phyloP scores from a whole-genome alignment of 2,797 vertebrate genomes.

The Limosa lapponica region DNA sequence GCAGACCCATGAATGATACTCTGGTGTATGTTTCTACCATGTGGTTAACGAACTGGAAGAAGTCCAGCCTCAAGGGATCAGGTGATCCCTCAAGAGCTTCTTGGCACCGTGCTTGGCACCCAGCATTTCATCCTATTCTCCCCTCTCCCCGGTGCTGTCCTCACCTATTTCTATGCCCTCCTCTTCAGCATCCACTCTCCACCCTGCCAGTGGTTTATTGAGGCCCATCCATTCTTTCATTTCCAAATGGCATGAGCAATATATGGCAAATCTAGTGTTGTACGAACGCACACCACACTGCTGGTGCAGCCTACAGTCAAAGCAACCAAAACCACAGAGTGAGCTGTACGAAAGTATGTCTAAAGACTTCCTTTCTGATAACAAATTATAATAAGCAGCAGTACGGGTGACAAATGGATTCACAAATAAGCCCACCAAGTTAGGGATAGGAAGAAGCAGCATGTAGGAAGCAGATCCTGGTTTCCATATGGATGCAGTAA shows the following conservation, averaged over 20 bases:
- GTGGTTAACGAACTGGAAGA: background rate
- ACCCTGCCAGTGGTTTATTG: background rate
- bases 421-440: background rate
- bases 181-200: background rate
- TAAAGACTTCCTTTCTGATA: background rate
- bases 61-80: background rate
- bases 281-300: accelerated
- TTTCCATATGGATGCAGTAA: background rate
- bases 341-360: background rate
- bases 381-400: background rate
- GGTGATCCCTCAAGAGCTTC: background rate
- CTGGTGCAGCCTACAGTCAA: background rate
- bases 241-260: background rate
- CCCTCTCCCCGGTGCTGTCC: background rate
- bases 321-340: background rate
- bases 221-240: background rate
- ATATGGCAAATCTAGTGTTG: background rate
- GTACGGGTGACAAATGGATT: accelerated
- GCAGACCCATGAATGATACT: background rate
- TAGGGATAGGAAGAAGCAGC: background rate
- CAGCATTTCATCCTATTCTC: background rate
- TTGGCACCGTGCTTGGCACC: background rate
- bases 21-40: background rate
- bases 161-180: background rate
- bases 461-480: background rate